Percentiles rank a stretch among this genome's conserved stretches.
Evolutionary conservation across 2,113 vertebrate genomes (phyloP).

Genomic region (Pseudolaguvia tuberculata): DNA sequence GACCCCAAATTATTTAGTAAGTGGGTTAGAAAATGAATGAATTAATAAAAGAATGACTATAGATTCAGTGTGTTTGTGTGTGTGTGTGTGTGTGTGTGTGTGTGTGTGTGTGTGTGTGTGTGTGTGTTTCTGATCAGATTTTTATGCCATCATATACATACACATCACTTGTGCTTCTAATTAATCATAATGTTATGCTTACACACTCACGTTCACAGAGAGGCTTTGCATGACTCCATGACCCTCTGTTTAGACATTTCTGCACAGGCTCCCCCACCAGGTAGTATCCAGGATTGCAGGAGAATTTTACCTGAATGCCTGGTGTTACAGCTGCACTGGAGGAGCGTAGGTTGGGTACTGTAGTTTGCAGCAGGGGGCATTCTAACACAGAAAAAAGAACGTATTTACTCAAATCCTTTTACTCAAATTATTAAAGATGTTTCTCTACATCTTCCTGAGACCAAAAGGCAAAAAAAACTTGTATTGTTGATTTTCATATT

Average conservation of each 20-base stretch:
- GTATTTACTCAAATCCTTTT: not conserved
- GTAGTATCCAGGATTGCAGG: slow-evolving; percentile 90
- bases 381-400: slow-evolving; percentile 67
- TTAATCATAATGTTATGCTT: not conserved
- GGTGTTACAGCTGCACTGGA: slow-evolving; percentile 76
- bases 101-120: too few relatives aligned
- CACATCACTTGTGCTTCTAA: not conserved
- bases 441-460: too few relatives aligned
- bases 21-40: too few relatives aligned
- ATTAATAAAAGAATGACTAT: too few relatives aligned
- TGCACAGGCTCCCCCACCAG: slow-evolving; percentile 87
- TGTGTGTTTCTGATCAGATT: too few relatives aligned
- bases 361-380: slow-evolving; percentile 81
- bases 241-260: slow-evolving; percentile 85
- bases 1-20: too few relatives aligned
- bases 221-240: slow-evolving; percentile 87
- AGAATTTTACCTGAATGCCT: slow-evolving; percentile 82
- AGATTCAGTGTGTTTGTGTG: too few relatives aligned
- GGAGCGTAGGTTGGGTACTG: slow-evolving; percentile 73
- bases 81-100: too few relatives aligned
- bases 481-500: too few relatives aligned
- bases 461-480: too few relatives aligned
- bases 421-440: too few relatives aligned
- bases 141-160: too few relatives aligned
- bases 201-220: slow-evolving; percentile 83